Conservation (phyloP, 2,113 vertebrate genomes). For the Plecotus auritus region DNA sequence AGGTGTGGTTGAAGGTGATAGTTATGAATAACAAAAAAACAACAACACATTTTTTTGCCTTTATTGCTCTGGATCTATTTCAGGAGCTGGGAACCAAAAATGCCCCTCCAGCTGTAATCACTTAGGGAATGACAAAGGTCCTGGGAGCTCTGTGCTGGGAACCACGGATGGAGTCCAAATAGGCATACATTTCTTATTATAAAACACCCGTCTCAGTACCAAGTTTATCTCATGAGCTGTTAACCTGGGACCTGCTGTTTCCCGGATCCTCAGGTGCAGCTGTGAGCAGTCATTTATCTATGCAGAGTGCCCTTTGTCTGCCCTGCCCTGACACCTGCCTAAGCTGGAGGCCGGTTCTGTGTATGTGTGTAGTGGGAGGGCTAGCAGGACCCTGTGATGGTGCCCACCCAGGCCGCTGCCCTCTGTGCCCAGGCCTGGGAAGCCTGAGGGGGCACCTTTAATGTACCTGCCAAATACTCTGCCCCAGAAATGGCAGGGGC, state of each 20-base stretch:
- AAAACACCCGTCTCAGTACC: background rate
- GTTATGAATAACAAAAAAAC: background rate
- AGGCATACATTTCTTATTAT: background rate
- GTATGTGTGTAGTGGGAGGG: background rate
- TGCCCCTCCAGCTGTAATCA: background rate
- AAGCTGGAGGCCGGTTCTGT: background rate
- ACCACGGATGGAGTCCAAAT: background rate
- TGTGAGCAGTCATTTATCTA: background rate
- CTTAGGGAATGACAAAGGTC: background rate
- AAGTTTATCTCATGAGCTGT: background rate
- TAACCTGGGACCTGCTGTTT: background rate
- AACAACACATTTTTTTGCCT: background rate
- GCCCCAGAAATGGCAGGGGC: background rate
- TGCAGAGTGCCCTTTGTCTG: background rate
- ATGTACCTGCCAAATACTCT: background rate
- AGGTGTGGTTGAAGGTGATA: background rate
- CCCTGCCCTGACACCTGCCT: background rate
- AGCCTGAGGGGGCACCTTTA: background rate
- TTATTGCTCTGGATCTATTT: background rate
- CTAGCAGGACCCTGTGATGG: fast-evolving
- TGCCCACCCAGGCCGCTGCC: background rate
- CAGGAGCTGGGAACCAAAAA: background rate
- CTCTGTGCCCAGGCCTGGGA: background rate
- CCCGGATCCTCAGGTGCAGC: background rate
- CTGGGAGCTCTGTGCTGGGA: background rate